Conservation (phyloP, 2,888 invertebrate species). For the Sclerodermus sp. region DNA sequence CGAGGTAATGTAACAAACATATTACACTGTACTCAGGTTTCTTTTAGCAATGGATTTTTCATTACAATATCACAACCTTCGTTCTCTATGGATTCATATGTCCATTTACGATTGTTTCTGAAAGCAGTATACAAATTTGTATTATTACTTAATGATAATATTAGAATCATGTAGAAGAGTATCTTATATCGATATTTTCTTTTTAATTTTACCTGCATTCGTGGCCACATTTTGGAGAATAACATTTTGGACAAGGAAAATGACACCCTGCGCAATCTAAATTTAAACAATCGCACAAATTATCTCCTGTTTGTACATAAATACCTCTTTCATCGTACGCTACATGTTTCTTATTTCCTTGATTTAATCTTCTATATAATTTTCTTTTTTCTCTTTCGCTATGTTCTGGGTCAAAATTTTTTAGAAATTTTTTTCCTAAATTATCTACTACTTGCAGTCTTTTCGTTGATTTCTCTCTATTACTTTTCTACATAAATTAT, state of each 20-base stretch:
- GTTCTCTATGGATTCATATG: constrained; percentile 75
- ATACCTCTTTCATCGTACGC: constrained; percentile 74
- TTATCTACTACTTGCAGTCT: too few relatives aligned
- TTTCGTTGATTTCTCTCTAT: too few relatives aligned
- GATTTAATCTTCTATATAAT: constrained; percentile 68
- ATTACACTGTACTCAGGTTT: constrained; percentile 6
- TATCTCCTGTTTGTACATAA: constrained; percentile 65
- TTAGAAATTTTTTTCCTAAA: constrained; percentile 33
- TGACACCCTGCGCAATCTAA: constrained; percentile 82
- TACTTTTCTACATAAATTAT: constrained; percentile 58
- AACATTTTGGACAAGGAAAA: constrained; percentile 75
- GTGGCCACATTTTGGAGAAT: constrained; percentile 75
- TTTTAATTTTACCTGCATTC: constrained; percentile 69
- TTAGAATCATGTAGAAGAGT: too few relatives aligned
- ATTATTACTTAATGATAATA: neutral
- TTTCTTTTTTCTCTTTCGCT: constrained; percentile 79
- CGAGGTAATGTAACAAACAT: neutral
- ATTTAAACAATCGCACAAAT: constrained; percentile 85
- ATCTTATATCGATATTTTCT: neutral
- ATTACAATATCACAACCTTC: constrained; percentile 75
- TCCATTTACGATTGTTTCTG: constrained; percentile 75
- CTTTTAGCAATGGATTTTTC: constrained; percentile 60
- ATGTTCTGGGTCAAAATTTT: constrained; percentile 75
- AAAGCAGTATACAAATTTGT: constrained; percentile 50
- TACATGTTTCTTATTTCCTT: constrained; percentile 62